These are phyloP conservation scores for Scaptomyza caliginosa DNA, from an alignment of 2,888 invertebrate species.

Conservation along the genomic window DNA sequence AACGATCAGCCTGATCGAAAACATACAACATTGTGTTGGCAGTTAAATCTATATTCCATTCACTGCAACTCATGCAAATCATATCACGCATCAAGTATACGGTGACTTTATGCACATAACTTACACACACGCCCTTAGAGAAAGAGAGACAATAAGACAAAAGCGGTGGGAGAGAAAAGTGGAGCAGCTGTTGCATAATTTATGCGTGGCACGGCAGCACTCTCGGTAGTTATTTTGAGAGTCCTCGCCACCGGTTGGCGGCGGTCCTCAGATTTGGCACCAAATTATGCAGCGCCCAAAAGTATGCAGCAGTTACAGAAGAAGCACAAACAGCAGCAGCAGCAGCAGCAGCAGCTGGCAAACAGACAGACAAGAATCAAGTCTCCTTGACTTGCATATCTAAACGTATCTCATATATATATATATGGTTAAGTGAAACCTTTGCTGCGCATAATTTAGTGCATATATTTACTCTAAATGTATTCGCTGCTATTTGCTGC, in stretches of 20 bases:
- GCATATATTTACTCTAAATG: slow-evolving; percentile 23
- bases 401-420: slow-evolving; percentile 23
- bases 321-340: slow-evolving; percentile 11
- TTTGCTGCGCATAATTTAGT: slow-evolving; percentile 61
- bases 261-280: slow-evolving; percentile 23
- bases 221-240: slow-evolving; percentile 23
- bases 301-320: slow-evolving; percentile 41
- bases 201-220: slow-evolving; percentile 49
- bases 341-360: slow-evolving; percentile 20
- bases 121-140: neutral
- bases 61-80: slow-evolving; percentile 2
- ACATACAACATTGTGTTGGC: neutral
- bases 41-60: neutral
- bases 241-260: slow-evolving; percentile 15
- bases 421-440: slow-evolving; percentile 14
- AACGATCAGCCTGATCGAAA: too few species aligned
- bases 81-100: slow-evolving; percentile 1
- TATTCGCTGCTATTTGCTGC: slow-evolving; percentile 5
- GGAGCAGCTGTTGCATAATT: slow-evolving; percentile 58
- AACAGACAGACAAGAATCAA: slow-evolving; percentile 1
- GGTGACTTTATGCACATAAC: slow-evolving; percentile 22
- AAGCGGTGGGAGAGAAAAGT: slow-evolving; percentile 27
- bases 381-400: slow-evolving; percentile 23
- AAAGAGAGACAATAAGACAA: slow-evolving; percentile 5
- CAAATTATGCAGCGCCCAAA: slow-evolving; percentile 48